Evolutionary conservation across 2,888 invertebrate species (phyloP), one percentile per base, ranked within the genome.

Genomic region (Stegophylla sp.): DNA sequence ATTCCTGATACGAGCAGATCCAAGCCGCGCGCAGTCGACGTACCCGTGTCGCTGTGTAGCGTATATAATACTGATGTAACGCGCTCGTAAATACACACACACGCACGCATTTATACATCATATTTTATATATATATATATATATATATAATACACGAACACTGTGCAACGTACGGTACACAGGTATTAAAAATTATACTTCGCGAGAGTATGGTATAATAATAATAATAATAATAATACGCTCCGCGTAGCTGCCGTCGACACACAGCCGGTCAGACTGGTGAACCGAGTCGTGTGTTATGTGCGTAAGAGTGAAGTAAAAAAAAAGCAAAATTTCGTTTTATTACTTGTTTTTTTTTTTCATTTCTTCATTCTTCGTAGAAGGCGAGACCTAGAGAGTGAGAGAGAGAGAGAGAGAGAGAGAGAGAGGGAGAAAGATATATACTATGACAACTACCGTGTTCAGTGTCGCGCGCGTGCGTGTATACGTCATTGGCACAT

Each of bases 11-110:
- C 4, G 20, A 74, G 9, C 61, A 48, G 61, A 74, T 63, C 63
- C 4, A 45, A 43, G 34, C 23, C 17, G 34, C 15, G n/a, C 17
- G 43, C 45, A 23, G 56, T 51, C 23, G 17, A 43, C 26, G 48
- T 41, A 41, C 20, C n/a, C 17, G n/a, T 48, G 53, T 53, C 53
- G 41, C 10, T n/a, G 20, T 53, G 67, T 12, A n/a, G 3, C n/a
- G n/a, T n/a, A n/a, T n/a, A n/a, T n/a, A n/a, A 13, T 26, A 45
- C 61, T 74, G 74, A 74, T 74, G 74, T 63, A 74, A 74, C 17
- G 34, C 61, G 13, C 61, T n/a, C 45, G 7, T 20, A 23, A 23
- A 51, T 26, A 23, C 17, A 26, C 9, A 23, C 72, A 20, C 23
- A 43, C 23, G 17, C 45, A 3, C 13, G 26, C 23, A 45, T 48